Percentiles rank a stretch among this genome's conserved stretches.
phyloP scores from a whole-genome alignment of 2,888 invertebrate species.

The Fragum whitleyi region DNA sequence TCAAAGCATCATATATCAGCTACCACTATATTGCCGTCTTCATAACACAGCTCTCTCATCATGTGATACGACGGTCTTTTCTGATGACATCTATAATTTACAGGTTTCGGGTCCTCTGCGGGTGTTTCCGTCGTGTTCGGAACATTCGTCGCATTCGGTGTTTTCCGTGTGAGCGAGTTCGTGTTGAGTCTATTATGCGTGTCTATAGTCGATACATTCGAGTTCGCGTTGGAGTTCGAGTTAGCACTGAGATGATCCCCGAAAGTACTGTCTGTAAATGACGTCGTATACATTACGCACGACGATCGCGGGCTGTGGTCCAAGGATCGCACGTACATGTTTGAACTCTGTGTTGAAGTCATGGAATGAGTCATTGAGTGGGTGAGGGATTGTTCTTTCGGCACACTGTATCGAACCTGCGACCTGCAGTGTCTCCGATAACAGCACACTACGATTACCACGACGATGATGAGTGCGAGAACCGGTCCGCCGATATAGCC shows the following conservation, averaged over 20 bases:
- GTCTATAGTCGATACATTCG: background rate
- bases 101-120: constrained; percentile 26
- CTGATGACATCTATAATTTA: constrained; percentile 70
- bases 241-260: constrained; percentile 38
- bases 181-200: constrained; percentile 8
- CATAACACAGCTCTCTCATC: constrained; percentile 75
- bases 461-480: constrained; percentile 68
- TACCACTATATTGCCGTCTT: constrained; percentile 64
- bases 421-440: constrained; percentile 66
- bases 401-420: constrained; percentile 71
- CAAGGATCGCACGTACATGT: constrained; percentile 55
- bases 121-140: constrained; percentile 26
- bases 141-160: background rate
- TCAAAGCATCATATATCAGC: constrained; percentile 41
- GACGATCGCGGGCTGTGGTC: constrained; percentile 75
- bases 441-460: constrained; percentile 71
- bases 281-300: constrained; percentile 76
- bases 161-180: constrained; percentile 39
- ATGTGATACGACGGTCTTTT: constrained; percentile 79
- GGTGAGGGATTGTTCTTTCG: constrained; percentile 71
- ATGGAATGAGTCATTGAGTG: constrained; percentile 62
- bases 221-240: constrained; percentile 9
- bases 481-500: constrained; percentile 75
- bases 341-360: constrained; percentile 68
- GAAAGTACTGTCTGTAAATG: constrained; percentile 62